Evolutionary conservation across 2,113 vertebrate genomes (phyloP).

Genomic region (Oryzias curvinotus): DNA sequence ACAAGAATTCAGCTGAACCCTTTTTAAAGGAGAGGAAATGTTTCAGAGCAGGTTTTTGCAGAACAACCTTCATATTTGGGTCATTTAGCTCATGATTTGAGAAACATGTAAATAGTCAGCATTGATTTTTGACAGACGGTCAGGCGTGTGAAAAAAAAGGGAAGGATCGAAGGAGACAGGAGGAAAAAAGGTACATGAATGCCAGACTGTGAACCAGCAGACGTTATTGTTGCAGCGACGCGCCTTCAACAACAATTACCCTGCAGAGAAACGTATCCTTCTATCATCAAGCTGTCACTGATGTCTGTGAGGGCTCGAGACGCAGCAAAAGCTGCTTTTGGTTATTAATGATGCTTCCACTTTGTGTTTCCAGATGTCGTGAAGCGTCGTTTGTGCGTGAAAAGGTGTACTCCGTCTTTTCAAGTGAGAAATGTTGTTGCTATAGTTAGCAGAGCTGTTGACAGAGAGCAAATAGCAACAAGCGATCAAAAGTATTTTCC

Average conservation of each 20-base stretch:
- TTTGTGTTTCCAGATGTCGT: constrained; percentile 8
- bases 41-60: constrained; percentile 23
- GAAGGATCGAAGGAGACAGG: constrained; percentile 37
- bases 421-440: background rate
- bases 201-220: constrained; percentile 48
- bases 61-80: constrained; percentile 11
- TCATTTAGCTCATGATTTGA: constrained; percentile 33
- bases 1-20: constrained; percentile 48
- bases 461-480: constrained; percentile 13
- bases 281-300: constrained; percentile 19
- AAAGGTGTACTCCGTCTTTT: background rate
- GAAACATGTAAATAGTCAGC: constrained; percentile 33
- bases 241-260: constrained; percentile 18
- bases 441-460: background rate
- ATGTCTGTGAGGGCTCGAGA: constrained; percentile 18
- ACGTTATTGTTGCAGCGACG: constrained; percentile 34
- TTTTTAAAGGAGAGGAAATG: constrained; percentile 34
- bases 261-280: constrained; percentile 19
- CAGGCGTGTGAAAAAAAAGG: constrained; percentile 53
- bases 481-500: constrained; percentile 7
- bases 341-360: constrained; percentile 22
- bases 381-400: constrained; percentile 6
- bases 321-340: background rate
- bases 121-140: constrained; percentile 54
- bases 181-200: constrained; percentile 64